Evolutionary conservation across 2,113 vertebrate species (phyloP).

Genomic region (Maccullochella peelii): DNA sequence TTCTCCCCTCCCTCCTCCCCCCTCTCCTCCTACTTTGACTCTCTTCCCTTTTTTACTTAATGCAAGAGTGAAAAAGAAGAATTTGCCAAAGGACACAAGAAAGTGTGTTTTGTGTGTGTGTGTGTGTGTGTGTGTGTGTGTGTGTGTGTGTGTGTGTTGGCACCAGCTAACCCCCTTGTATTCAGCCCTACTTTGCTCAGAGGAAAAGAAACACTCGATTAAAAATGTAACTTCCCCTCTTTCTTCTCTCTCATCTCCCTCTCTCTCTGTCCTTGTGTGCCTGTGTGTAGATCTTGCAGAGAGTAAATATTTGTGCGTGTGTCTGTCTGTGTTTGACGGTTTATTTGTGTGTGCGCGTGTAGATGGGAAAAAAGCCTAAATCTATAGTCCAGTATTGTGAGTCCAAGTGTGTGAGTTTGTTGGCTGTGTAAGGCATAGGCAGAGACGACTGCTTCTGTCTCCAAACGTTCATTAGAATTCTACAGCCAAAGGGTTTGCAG

Average conservation of each 20-base stretch:
- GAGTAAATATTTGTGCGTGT: constrained; percentile 81
- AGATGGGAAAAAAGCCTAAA: constrained; percentile 35
- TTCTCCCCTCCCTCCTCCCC: constrained; percentile 2
- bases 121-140: constrained; percentile 87
- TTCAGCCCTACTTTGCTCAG: constrained; percentile 94
- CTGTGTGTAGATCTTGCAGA: constrained; percentile 73
- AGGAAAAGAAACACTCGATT: constrained; percentile 89
- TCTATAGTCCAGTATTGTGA: constrained; percentile 59
- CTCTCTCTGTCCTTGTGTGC: constrained; percentile 68
- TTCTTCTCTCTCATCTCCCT: constrained; percentile 54
- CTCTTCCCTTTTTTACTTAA: constrained; percentile 86
- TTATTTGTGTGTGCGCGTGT: constrained; percentile 2
- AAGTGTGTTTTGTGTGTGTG: constrained; percentile 68
- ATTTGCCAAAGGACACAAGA: constrained; percentile 99
- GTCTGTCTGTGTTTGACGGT: constrained; percentile 15
- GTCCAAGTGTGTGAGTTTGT: constrained; percentile 25
- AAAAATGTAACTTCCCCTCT: constrained; percentile 88
- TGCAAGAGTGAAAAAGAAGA: constrained; percentile 99
- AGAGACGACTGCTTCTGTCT: constrained; percentile 39
- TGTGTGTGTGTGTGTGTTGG: constrained; percentile 87
- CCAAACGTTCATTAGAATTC: constrained; percentile 69
- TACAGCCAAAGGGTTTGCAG: constrained; percentile 71
- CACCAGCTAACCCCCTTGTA: constrained; percentile 90
- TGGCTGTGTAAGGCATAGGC: constrained; percentile 4
- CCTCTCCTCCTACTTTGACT: constrained; percentile 60